Conservation (phyloP, 2,888 invertebrate genomes). For the Xestobium rufovillosum region DNA sequence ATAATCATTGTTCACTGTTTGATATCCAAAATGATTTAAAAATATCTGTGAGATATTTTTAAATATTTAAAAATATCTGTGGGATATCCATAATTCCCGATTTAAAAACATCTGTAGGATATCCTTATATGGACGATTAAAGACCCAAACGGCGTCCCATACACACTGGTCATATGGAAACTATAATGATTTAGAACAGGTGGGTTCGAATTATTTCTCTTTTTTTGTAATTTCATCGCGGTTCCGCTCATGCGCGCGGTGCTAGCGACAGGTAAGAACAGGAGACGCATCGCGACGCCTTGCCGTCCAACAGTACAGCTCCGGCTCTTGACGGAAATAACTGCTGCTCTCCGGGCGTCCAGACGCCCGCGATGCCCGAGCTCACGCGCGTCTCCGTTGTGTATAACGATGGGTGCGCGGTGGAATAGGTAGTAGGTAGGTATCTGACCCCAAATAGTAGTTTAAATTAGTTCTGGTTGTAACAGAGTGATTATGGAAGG, state of each 20-base stretch:
- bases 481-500: neutral
- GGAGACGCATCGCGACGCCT: constrained; percentile 31
- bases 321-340: constrained; percentile 39
- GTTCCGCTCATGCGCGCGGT: too few species aligned
- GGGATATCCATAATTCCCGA: neutral
- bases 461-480: neutral
- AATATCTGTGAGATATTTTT: too few species aligned
- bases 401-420: constrained; percentile 22
- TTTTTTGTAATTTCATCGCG: too few species aligned
- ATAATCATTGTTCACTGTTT: too few species aligned
- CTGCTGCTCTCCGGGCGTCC: constrained; percentile 34
- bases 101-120: neutral
- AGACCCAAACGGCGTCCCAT: too few species aligned
- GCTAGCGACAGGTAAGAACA: too few species aligned
- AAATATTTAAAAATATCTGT: neutral
- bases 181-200: too few species aligned
- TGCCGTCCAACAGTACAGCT: constrained; percentile 35
- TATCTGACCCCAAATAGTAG: constrained; percentile 9
- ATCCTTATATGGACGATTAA: neutral
- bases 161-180: too few species aligned
- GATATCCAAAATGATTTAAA: too few species aligned
- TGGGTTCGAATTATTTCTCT: too few species aligned
- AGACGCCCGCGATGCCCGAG: constrained; percentile 27
- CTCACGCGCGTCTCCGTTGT: constrained; percentile 18
- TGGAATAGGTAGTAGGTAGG: constrained; percentile 22